Evolutionary conservation across 2,888 invertebrate species (phyloP), one percentile per base, ranked within the genome.

Genomic region (Clistopyga incitator): DNA sequence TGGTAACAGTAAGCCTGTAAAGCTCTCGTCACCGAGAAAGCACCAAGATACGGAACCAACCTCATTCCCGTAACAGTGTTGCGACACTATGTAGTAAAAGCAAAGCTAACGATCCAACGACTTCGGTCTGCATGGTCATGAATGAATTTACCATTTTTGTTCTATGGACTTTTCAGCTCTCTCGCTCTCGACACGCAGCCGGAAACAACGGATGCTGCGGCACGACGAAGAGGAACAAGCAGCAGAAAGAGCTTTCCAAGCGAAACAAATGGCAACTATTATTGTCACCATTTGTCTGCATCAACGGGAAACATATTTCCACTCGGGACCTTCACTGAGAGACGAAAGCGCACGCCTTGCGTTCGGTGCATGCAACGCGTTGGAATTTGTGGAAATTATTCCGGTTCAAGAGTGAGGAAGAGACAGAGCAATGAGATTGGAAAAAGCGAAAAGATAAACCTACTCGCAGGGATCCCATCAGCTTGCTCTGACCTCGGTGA

Each of bases 251-350:
- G 71, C 42, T 15, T 68, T 65, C 54, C 68, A 50, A 59, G 84
- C 80, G 78, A 85, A 88, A 88, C 86, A 85, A 86, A 88, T 89
- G 86, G 87, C 84, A 86, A 82, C 87, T 87, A 87, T 89, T 89
- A 89, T 89, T 87, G 88, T 87, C 85, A 67, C 86, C 75, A 88
- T 89, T 86, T 88, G 87, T 89, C 89, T 88, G 87, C 88, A 89
- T 89, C 89, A 89, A 88, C 86, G 83, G 77, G 80, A 34, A 86
- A 88, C 87, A 86, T 85, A 84, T 88, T 88, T 86, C 85, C 84
- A 86, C 82, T 77, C 50, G 71, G 77, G 78, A 68, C 83, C 81
- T 81, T 78, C 75, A 76, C 85, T 79, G 81, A 85, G 81, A 86
- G 80, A 78, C 25, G 25, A 71, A 61, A 54, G 47, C 34, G 70